Conservation (phyloP, 1,140 invertebrate species). For the Stenopsyche tienmushanensis region DNA sequence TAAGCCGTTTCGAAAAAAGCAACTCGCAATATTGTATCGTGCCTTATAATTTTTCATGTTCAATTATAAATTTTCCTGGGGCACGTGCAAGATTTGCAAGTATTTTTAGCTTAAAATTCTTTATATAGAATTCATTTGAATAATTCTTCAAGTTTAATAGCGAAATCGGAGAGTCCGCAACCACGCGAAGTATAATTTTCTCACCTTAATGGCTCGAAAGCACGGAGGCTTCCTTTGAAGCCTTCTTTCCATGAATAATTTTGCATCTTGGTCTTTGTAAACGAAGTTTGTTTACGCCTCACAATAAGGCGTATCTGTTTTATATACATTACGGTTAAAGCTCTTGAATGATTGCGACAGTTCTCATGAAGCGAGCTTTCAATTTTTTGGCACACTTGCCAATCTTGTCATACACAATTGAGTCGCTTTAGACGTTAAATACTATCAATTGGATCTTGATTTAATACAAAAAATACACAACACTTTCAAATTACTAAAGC, state of each 20-base stretch:
- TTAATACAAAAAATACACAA: no score
- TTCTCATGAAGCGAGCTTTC: no score
- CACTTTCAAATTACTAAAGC: no score
- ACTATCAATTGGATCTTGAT: no score
- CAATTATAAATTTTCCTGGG: background rate
- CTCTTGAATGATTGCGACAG: no score
- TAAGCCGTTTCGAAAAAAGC: no score
- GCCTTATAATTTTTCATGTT: background rate
- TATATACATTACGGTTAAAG: constrained; percentile 5
- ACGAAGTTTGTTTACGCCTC: background rate
- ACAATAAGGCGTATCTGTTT: background rate
- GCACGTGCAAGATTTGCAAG: background rate
- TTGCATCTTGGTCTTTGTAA: constrained; percentile 5
- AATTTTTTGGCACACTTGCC: no score
- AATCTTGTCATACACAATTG: no score
- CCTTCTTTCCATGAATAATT: constrained; percentile 33
- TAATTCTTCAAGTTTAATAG: constrained; percentile 38
- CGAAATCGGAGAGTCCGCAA: constrained; percentile 30
- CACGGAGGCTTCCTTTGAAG: constrained; percentile 29
- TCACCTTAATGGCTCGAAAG: constrained; percentile 24
- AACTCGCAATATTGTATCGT: no score
- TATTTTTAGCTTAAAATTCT: constrained; percentile 39
- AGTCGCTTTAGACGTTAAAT: no score
- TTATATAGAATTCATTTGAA: constrained; percentile 40
- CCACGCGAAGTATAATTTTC: constrained; percentile 39